phyloP scores from a whole-genome alignment of 2,888 invertebrate genomes.

The Mesochorus sp. region DNA sequence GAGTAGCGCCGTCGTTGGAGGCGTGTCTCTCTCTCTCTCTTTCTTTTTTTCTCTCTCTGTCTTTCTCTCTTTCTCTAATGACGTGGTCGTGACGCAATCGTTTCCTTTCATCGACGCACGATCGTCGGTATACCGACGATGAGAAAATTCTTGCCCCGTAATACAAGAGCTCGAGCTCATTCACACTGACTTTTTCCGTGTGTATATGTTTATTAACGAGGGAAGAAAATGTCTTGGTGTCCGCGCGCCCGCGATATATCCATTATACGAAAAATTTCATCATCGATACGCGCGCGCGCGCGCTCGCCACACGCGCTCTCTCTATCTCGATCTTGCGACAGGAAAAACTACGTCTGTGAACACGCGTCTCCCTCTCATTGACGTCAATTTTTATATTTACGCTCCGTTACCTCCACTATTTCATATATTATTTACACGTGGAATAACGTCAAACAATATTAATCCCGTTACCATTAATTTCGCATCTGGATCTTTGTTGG shows the following conservation, averaged over 20 bases:
- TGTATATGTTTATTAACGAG: no score
- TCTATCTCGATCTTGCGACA: not conserved
- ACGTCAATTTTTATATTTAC: no score
- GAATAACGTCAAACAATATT: no score
- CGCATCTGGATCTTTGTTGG: slow-evolving; percentile 27
- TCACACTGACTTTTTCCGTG: no score
- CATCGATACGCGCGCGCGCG: not conserved
- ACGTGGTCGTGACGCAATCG: slow-evolving; percentile 80
- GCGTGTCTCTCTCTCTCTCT: slow-evolving; percentile 68
- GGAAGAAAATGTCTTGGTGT: slow-evolving; percentile 1
- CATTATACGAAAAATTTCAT: slow-evolving; percentile 30
- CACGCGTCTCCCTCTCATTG: no score
- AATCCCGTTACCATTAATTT: no score
- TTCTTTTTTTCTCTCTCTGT: slow-evolving; percentile 59
- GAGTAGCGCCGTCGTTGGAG: slow-evolving; percentile 77
- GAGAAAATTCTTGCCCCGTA: slow-evolving; percentile 24
- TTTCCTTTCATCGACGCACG: slow-evolving; percentile 72
- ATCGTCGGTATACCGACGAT: slow-evolving; percentile 17
- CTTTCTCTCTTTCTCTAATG: slow-evolving; percentile 70
- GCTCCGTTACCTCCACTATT: no score
- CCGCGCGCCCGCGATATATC: slow-evolving; percentile 19
- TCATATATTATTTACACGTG: no score
- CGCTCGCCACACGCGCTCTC: not conserved
- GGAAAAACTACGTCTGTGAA: no score
- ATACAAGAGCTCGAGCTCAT: no score